A percentile compares a stretch with the other conserved stretches of the same genome.
phyloP scores from a whole-genome alignment of 2,797 vertebrate species.

The Xenopus petersii region DNA sequence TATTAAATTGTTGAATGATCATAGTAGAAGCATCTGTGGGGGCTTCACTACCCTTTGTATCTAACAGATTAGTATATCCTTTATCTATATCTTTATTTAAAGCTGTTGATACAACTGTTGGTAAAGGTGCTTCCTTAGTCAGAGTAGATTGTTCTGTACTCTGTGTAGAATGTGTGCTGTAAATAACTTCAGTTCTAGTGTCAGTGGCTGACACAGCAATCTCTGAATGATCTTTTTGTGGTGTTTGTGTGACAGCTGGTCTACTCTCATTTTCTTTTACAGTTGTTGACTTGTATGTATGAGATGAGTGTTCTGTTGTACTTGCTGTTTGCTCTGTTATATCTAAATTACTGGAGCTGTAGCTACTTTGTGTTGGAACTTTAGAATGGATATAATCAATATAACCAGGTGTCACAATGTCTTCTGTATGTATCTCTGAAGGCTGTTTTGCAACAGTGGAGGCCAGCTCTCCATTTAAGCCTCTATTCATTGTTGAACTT shows the following conservation, averaged over 20 bases:
- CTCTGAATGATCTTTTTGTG: not conserved
- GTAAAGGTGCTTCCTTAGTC: not conserved
- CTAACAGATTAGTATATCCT: not conserved
- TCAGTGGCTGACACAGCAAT: not conserved
- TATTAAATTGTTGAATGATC: not conserved
- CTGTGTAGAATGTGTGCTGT: not conserved
- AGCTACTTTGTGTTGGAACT: not conserved
- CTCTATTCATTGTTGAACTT: not conserved
- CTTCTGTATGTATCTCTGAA: not conserved
- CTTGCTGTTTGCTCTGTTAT: too few species aligned
- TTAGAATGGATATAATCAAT: not conserved
- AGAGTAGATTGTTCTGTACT: not conserved
- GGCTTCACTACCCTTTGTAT: not conserved
- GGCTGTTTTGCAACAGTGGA: not conserved
- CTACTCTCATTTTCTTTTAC: not conserved
- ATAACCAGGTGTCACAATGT: not conserved
- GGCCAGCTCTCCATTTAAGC: not conserved
- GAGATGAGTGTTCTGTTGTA: not conserved
- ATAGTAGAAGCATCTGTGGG: not conserved
- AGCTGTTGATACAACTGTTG: not conserved
- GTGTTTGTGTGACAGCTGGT: not conserved
- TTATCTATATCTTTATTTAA: not conserved
- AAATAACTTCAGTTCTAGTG: not conserved
- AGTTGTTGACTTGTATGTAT: not conserved
- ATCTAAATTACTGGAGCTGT: not conserved